Base-by-base conservation (phyloP, 1,140 invertebrate species). In the Batillaria attramentaria region DNA sequence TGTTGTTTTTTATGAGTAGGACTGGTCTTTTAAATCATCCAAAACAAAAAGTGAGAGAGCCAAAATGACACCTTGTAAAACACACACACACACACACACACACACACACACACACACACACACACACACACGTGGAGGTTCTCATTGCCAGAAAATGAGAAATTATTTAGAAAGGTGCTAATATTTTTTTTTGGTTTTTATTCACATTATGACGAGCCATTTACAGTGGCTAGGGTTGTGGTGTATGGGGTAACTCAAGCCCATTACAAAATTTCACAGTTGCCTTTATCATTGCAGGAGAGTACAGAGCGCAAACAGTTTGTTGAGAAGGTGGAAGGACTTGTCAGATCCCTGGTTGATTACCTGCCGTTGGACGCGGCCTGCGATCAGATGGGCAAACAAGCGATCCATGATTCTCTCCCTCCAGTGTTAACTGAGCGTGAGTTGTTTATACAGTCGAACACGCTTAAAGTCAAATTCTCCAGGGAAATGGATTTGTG, bases 371-470 rank as follows among this genome's bases (percentile, higher is more conserved):
- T 98, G 60, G 96, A 98, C 91, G 92, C 93, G 35, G 95, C 95
- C 69, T 95, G 95, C 31, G 97, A 99, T 91, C 93, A 96, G 90
- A 92, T 98, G 91, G 95, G 94, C 2, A 96, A 95, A 85, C 92
- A 94, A 79, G 96, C 95, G 81, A 94, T 98, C 81, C 95, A 96
- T 84, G 95, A 96, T 90, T 95, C 95, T n/a, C 88, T 99, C 68
- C 97, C 97, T 2, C 97, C 97, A 0, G 92, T 94, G 50, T 87
- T 98, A 0, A 92, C 91, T 57, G 88, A 93, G 81, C 88, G 93
- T 93, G 87, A 74, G 77, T 72, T 54, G 20, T 65, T 66, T 20
- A n/a, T 50, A n/a, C n/a, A n/a, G n/a, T n/a, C n/a, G n/a, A n/a
- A n/a, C n/a, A n/a, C n/a, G n/a, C n/a, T n/a, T n/a, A n/a, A n/a